phyloP scores from a whole-genome alignment of 2,888 invertebrate species.

The Incurvaria masculella region DNA sequence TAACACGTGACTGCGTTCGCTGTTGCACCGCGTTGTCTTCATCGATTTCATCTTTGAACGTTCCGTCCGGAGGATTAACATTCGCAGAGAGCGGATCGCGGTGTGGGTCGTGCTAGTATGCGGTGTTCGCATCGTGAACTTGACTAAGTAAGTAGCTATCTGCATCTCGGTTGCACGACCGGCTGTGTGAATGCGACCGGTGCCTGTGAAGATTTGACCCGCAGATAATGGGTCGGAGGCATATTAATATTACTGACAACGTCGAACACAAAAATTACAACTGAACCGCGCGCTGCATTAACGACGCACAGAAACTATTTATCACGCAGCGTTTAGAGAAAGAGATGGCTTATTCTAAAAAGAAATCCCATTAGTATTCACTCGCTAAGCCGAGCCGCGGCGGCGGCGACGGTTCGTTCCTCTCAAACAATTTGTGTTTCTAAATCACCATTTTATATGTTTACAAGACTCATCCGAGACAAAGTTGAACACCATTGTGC shows the following conservation, averaged over 20 bases:
- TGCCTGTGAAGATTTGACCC: constrained; percentile 34
- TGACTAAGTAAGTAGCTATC: too few relatives aligned
- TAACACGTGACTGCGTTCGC: not conserved
- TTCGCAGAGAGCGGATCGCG: not conserved
- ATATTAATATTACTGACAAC: constrained; percentile 52
- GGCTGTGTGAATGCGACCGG: not conserved
- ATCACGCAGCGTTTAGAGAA: constrained; percentile 41
- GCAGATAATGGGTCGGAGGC: constrained; percentile 44
- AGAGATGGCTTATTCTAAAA: constrained; percentile 44
- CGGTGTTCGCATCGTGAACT: not conserved
- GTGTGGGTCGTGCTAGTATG: not conserved
- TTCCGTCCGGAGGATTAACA: not conserved
- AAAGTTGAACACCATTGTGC: not conserved
- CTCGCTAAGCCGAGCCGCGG: constrained; percentile 24
- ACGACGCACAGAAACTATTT: constrained; percentile 45
- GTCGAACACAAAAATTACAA: constrained; percentile 45
- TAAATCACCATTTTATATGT: constrained; percentile 39
- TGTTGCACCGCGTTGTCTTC: too few relatives aligned
- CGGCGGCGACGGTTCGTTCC: constrained; percentile 28
- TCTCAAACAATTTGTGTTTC: constrained; percentile 43
- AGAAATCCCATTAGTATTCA: constrained; percentile 46
- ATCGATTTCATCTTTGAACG: too few relatives aligned
- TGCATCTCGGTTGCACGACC: not conserved
- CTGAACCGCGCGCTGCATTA: constrained; percentile 36
- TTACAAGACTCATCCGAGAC: not conserved